phyloP scores from a whole-genome alignment of 2,113 vertebrate species.

The Toxostoma redivivum region DNA sequence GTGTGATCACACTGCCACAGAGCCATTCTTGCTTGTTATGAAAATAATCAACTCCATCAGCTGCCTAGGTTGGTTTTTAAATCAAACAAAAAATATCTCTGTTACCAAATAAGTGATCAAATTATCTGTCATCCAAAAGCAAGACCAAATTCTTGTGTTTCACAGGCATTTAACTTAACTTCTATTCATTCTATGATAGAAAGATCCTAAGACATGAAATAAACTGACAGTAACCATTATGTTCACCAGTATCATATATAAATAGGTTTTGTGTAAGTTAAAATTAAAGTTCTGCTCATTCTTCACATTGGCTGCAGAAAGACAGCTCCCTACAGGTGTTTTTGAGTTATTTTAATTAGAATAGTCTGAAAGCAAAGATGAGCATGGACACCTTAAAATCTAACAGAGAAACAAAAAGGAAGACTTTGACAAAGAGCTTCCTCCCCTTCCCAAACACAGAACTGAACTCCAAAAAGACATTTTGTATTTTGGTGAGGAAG shows the following conservation, averaged over 20 bases:
- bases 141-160: neutral
- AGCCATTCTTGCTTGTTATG: neutral
- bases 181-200: neutral
- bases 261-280: neutral
- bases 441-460: neutral
- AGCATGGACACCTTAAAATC: neutral
- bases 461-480: neutral
- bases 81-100: neutral
- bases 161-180: neutral
- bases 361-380: neutral
- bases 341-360: neutral
- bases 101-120: neutral
- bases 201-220: neutral
- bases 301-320: neutral
- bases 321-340: neutral
- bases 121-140: neutral
- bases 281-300: neutral
- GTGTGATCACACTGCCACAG: neutral
- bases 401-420: neutral
- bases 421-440: neutral
- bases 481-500: neutral
- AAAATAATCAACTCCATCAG: neutral
- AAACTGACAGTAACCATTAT: neutral
- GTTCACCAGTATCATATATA: neutral
- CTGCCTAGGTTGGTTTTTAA: neutral